A percentile compares a stretch with the other conserved stretches of the same genome.
Conservation (phyloP, 35 echinoderm and acorn worm species). For the Holothuria glaberrima region DNA sequence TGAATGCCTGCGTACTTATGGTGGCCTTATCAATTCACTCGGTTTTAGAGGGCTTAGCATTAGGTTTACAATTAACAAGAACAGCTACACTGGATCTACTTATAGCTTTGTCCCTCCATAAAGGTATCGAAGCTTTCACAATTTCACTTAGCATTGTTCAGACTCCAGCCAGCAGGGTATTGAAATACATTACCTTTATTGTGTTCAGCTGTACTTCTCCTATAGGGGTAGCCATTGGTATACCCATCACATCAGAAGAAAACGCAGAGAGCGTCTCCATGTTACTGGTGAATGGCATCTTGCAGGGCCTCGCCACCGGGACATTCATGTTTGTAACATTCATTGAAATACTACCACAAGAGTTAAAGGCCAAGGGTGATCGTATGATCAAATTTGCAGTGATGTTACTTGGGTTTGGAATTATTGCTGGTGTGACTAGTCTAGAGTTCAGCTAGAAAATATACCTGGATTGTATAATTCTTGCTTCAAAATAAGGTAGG, state of each 20-base stretch:
- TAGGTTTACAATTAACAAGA: constrained; percentile 75
- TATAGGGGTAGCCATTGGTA: constrained; percentile 84
- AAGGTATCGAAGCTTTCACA: constrained; percentile 84
- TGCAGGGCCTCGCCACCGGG: constrained; percentile 90
- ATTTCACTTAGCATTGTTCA: constrained; percentile 80
- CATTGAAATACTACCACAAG: constrained; percentile 86
- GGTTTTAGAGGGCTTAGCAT: constrained; percentile 83
- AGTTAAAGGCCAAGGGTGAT: constrained; percentile 75
- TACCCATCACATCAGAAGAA: constrained; percentile 67
- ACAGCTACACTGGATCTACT: constrained; percentile 75
- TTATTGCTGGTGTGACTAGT: constrained; percentile 64
- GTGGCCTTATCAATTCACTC: constrained; percentile 83
- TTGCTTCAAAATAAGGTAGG: neutral
- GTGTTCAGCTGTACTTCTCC: constrained; percentile 80
- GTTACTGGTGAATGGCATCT: constrained; percentile 71
- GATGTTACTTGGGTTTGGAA: constrained; percentile 74
- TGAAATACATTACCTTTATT: constrained; percentile 66
- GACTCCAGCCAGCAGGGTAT: neutral
- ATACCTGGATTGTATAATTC: neutral
- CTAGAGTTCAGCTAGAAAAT: constrained; percentile 37
- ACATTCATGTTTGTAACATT: constrained; percentile 97
- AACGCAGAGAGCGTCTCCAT: constrained; percentile 30
- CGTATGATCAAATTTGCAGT: constrained; percentile 68
- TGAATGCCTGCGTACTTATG: constrained; percentile 70
- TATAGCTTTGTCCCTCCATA: constrained; percentile 87